These are phyloP conservation scores for Burhinus oedicnemus DNA, from an alignment of 2,113 vertebrate species.

Conservation along the genomic window DNA sequence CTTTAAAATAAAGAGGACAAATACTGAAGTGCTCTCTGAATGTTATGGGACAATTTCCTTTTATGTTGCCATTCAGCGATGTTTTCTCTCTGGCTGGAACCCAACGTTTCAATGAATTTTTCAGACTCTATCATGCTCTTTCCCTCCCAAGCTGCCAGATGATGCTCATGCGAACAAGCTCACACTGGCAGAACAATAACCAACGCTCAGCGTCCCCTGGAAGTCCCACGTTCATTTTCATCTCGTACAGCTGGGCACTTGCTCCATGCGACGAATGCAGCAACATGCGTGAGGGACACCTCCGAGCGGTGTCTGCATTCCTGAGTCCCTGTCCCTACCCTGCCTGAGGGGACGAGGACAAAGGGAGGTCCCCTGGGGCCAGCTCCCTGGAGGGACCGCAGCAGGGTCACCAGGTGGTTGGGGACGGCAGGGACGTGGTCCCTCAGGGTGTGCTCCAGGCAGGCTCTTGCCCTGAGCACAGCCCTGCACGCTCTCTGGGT, in stretches of 20 bases:
- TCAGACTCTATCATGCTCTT: slow-evolving; percentile 43
- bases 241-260: neutral
- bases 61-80: slow-evolving; percentile 52
- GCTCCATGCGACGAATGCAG: accelerated
- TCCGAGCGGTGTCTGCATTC: accelerated
- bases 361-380: too few relatives aligned
- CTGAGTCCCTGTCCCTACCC: neutral
- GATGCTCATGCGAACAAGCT: slow-evolving; percentile 3
- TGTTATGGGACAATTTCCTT: slow-evolving; percentile 66
- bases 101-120: slow-evolving; percentile 45
- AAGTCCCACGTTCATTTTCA: neutral
- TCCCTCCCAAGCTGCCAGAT: slow-evolving; percentile 27
- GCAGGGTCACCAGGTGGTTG: neutral
- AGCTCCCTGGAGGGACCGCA: accelerated
- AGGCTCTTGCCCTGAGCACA: too few relatives aligned
- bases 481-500: neutral
- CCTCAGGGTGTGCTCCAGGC: neutral
- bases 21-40: slow-evolving; percentile 54
- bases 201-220: neutral
- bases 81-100: slow-evolving; percentile 53
- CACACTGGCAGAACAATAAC: neutral
- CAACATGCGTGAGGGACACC: accelerated
- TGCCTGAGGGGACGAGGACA: neutral
- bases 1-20: slow-evolving; percentile 68
- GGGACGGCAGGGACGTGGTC: neutral